phyloP scores from a whole-genome alignment of 1,140 invertebrate genomes.

The Dreissena rostriformis region DNA sequence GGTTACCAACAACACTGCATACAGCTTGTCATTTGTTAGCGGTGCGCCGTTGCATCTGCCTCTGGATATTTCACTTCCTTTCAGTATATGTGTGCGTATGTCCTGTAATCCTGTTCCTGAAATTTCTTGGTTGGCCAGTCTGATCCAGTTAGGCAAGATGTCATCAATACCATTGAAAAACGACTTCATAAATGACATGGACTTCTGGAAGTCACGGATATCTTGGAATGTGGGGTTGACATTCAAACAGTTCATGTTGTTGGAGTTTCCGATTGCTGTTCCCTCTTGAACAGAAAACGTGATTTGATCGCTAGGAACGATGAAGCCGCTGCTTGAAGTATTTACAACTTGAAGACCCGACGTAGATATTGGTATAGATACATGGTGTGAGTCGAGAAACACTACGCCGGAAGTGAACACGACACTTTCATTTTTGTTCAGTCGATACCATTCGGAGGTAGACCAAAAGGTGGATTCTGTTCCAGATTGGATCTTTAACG shows the following conservation, averaged over 20 bases:
- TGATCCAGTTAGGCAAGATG: slow-evolving; percentile 20
- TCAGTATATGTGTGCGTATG: slow-evolving; percentile 6
- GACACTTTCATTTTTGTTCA: background rate
- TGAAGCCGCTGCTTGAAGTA: background rate
- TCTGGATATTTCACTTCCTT: background rate
- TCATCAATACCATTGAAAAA: slow-evolving; percentile 21
- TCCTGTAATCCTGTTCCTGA: slow-evolving; percentile 8
- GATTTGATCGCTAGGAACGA: background rate
- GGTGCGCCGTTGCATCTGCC: slow-evolving; percentile 21
- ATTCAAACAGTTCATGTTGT: background rate
- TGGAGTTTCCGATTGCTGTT: background rate
- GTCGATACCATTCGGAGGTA: too few relatives aligned
- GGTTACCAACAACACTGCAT: slow-evolving; percentile 19
- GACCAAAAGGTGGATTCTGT: too few relatives aligned
- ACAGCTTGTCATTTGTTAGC: background rate
- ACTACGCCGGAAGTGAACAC: slow-evolving; percentile 27
- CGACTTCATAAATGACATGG: slow-evolving; percentile 28
- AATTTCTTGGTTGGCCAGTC: slow-evolving; percentile 19
- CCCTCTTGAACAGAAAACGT: slow-evolving; percentile 3
- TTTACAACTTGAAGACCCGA: slow-evolving; percentile 4
- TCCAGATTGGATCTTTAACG: too few relatives aligned
- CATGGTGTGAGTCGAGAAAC: slow-evolving; percentile 19
- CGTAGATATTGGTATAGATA: slow-evolving; percentile 29
- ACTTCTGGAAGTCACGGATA: slow-evolving; percentile 27
- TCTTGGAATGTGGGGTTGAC: slow-evolving; percentile 5